phyloP scores from a whole-genome alignment of 2,797 vertebrate species.

The Peromyscus melanophrys region DNA sequence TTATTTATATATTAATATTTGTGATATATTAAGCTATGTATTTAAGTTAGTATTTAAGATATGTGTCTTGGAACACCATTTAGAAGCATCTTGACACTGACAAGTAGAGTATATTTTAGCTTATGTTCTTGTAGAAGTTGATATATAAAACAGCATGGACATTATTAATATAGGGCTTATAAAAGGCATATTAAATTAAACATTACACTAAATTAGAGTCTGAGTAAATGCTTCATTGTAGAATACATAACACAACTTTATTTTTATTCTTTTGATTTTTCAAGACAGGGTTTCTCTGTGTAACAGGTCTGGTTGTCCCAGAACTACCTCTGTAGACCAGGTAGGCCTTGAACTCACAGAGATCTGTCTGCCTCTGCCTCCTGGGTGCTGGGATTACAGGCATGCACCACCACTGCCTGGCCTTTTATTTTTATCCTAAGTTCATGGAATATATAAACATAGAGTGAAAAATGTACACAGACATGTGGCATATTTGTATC shows the following conservation, averaged over 20 bases:
- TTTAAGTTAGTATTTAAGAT: constrained; percentile 35
- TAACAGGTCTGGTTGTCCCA: neutral
- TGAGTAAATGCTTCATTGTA: constrained; percentile 16
- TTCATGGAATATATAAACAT: neutral
- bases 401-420: neutral
- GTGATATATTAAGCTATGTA: neutral
- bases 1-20: neutral
- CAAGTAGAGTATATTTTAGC: neutral
- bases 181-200: constrained; percentile 45
- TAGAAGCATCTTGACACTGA: constrained; percentile 25
- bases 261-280: neutral
- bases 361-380: neutral
- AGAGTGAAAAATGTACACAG: neutral
- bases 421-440: constrained; percentile 38
- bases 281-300: neutral
- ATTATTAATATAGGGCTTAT: neutral
- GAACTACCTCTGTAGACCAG: neutral
- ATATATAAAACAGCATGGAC: neutral
- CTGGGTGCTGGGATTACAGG: neutral
- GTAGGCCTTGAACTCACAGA: neutral
- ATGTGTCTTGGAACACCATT: neutral
- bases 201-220: neutral
- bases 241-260: constrained; percentile 37
- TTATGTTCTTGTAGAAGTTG: constrained; percentile 54
- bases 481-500: neutral